Percentiles rank a stretch among this genome's conserved stretches.
phyloP scores from a whole-genome alignment of 2,113 vertebrate species.

The Gymnorhina tibicen region DNA sequence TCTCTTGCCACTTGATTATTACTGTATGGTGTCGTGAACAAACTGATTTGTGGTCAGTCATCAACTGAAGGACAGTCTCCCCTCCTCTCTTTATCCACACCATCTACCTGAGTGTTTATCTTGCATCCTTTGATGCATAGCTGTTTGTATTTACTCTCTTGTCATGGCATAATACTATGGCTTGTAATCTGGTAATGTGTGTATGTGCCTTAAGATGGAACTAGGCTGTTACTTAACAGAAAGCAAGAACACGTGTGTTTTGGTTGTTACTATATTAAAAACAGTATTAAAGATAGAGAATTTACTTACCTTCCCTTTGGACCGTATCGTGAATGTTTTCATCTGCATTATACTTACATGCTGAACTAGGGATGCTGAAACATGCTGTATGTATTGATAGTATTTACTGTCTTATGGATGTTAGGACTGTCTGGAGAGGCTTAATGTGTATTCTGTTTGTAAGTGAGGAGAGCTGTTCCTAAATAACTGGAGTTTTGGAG shows the following conservation, averaged over 20 bases:
- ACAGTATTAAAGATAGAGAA: background rate
- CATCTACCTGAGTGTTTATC: background rate
- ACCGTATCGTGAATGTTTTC: background rate
- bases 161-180: background rate
- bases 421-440: background rate
- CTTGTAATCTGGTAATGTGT: background rate
- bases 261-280: background rate
- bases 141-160: background rate
- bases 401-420: background rate
- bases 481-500: background rate
- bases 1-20: background rate
- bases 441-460: background rate
- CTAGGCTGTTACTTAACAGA: background rate
- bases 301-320: background rate
- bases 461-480: background rate
- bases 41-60: background rate
- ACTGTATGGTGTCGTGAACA: background rate
- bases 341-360: background rate
- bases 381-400: background rate
- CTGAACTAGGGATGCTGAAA: background rate
- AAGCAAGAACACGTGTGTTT: background rate
- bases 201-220: background rate
- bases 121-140: background rate
- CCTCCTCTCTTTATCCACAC: background rate
- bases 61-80: background rate